A percentile compares a stretch with the other conserved stretches of the same genome.
phyloP scores from a whole-genome alignment of 2,888 invertebrate genomes.

The Oligia latruncula region DNA sequence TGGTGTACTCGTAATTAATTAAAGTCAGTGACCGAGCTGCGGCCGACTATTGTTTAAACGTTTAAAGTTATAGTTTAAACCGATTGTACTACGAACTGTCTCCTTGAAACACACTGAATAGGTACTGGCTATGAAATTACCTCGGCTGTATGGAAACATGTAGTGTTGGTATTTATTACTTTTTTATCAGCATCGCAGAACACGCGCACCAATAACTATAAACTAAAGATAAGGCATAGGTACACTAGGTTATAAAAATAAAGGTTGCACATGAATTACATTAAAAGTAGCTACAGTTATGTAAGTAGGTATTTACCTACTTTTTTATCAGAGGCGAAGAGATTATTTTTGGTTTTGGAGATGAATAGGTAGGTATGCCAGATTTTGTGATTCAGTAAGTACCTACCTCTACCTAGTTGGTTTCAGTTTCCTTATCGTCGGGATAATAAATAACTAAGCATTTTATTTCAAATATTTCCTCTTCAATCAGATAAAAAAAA shows the following conservation, averaged over 20 bases:
- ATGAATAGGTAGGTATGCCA: background rate
- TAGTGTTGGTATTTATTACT: slow-evolving; percentile 63
- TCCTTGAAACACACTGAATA: slow-evolving; percentile 51
- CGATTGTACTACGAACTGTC: slow-evolving; percentile 53
- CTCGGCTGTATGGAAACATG: slow-evolving; percentile 50
- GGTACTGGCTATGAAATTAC: slow-evolving; percentile 41
- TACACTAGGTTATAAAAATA: slow-evolving; percentile 61
- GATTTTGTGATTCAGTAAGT: background rate
- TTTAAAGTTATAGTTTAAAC: slow-evolving; percentile 42
- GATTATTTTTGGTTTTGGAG: slow-evolving; percentile 7
- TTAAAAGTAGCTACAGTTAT: slow-evolving; percentile 28
- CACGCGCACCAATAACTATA: slow-evolving; percentile 68
- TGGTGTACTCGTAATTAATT: slow-evolving; percentile 75
- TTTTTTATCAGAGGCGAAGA: slow-evolving; percentile 8
- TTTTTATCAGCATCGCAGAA: slow-evolving; percentile 68
- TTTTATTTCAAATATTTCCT: no score
- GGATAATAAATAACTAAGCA: background rate
- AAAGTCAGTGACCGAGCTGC: slow-evolving; percentile 76
- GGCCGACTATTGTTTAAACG: slow-evolving; percentile 67
- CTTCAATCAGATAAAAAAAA: no score
- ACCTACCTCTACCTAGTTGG: background rate
- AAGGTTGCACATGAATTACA: slow-evolving; percentile 58
- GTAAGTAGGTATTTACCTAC: background rate
- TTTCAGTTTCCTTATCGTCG: background rate
- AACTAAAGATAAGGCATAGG: slow-evolving; percentile 68